Conservation (phyloP, 2,113 vertebrate species). For the Ivindomyrus marchei region DNA sequence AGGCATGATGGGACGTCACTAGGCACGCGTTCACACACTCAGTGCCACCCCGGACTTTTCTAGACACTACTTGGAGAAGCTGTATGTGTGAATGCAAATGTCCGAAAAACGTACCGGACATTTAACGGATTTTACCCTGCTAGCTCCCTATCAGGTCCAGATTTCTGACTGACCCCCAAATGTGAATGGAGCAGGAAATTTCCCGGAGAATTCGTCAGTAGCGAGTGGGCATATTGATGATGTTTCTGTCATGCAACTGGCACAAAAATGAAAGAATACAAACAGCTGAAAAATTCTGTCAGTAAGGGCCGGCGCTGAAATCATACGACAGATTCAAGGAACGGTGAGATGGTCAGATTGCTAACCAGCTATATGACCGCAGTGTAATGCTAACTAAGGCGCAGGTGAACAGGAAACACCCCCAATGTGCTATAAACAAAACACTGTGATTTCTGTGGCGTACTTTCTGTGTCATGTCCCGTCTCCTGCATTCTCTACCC, state of each 20-base stretch:
- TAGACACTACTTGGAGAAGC: background rate
- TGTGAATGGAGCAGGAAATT: background rate
- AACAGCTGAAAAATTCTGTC: background rate
- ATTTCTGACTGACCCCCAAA: background rate
- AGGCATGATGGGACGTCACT: background rate
- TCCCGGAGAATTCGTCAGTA: background rate
- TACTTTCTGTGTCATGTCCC: background rate
- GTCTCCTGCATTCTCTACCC: background rate
- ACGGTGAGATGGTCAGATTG: too few relatives aligned
- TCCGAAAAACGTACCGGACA: background rate
- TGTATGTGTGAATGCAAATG: too few relatives aligned
- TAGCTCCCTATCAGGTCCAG: too few relatives aligned
- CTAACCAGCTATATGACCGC: background rate
- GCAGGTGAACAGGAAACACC: background rate
- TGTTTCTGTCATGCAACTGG: background rate
- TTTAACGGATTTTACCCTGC: background rate
- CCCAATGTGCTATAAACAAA: background rate
- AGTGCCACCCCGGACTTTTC: background rate
- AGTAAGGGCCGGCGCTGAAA: background rate
- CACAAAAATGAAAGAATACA: background rate
- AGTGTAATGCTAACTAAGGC: background rate
- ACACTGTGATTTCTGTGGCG: background rate
- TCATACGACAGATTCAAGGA: background rate
- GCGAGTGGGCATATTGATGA: background rate
- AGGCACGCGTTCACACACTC: background rate